Evolutionary conservation across 1,140 invertebrate species (phyloP).

Genomic region (Paramacrobiotus metropolitanus): DNA sequence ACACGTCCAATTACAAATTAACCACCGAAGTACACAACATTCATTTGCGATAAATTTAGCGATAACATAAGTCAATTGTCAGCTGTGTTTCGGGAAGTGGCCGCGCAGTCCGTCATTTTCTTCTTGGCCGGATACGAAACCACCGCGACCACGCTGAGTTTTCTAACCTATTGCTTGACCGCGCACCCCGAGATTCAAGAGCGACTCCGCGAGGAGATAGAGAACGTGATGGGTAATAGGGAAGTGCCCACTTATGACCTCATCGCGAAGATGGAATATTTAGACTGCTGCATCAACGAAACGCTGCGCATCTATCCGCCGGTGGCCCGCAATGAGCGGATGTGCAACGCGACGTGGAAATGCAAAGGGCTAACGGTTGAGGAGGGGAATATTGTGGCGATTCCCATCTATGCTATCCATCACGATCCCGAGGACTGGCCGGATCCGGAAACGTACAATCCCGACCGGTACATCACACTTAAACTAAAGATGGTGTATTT

Average conservation of each 20-base stretch:
- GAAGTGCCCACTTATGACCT: conserved; percentile 14
- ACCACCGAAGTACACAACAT: too few relatives aligned
- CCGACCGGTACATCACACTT: conserved; percentile 36
- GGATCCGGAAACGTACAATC: conserved; percentile 34
- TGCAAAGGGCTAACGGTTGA: conserved; percentile 19
- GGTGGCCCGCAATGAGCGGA: conserved; percentile 17
- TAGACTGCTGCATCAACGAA: conserved; percentile 24
- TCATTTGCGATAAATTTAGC: too few relatives aligned
- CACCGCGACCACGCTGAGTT: conserved; percentile 21
- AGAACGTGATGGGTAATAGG: conserved; percentile 3
- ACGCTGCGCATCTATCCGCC: conserved; percentile 21
- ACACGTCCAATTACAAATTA: too few relatives aligned
- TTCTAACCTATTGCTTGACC: conserved; percentile 21
- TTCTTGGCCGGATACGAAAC: conserved; percentile 28
- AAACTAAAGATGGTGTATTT: too few relatives aligned
- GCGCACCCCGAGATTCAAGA: conserved; percentile 24
- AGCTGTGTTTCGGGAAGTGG: conserved; percentile 19
- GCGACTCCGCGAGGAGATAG: conserved; percentile 20
- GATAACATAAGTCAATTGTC: too few relatives aligned
- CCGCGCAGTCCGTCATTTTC: conserved; percentile 20
- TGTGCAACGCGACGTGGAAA: conserved; percentile 12
- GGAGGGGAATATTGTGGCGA: conserved; percentile 31
- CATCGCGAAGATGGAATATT: conserved; percentile 18
- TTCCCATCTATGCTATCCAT: conserved; percentile 37
- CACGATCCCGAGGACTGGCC: conserved; percentile 31